Evolutionary conservation across 2,888 invertebrate genomes (phyloP).

Genomic region (Drosophila lacicola): DNA sequence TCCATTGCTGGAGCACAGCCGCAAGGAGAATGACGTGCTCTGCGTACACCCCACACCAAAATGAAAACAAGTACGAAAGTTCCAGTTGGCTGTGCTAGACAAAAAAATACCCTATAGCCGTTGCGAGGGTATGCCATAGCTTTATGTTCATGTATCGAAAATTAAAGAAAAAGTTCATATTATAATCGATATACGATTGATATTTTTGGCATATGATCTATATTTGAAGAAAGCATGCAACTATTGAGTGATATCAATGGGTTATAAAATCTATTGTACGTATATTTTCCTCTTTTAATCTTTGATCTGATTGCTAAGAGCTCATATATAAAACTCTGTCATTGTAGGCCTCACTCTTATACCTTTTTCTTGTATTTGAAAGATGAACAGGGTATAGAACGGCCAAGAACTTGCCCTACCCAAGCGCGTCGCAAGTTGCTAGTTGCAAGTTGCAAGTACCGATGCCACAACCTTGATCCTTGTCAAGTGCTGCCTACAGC

Average conservation of each 20-base stretch:
- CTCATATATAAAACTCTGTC: too few species aligned
- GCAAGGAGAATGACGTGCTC: slow-evolving; percentile 51
- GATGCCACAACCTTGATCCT: slow-evolving; percentile 80
- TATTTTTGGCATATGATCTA: too few species aligned
- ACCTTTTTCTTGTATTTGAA: not conserved
- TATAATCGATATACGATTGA: too few species aligned
- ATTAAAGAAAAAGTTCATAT: too few species aligned
- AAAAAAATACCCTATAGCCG: slow-evolving; percentile 1
- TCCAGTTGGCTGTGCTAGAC: not conserved
- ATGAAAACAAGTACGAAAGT: slow-evolving; percentile 4
- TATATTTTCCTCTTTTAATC: too few species aligned
- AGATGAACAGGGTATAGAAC: slow-evolving; percentile 14
- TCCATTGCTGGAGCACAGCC: slow-evolving; percentile 72
- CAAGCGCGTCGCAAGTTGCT: slow-evolving; percentile 23
- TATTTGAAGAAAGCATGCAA: too few species aligned
- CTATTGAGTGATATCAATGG: too few species aligned
- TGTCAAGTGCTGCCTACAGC: slow-evolving; percentile 77
- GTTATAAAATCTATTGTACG: too few species aligned
- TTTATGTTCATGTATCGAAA: too few species aligned
- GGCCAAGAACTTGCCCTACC: slow-evolving; percentile 47
- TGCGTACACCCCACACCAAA: slow-evolving; percentile 44
- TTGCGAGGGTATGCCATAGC: not conserved
- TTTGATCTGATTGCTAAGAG: too few species aligned
- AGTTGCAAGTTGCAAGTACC: slow-evolving; percentile 37
- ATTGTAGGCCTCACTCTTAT: too few species aligned